Percentiles rank a stretch among this genome's conserved stretches.
Conservation (phyloP, 2,113 vertebrate species). For the Muntiacus muntjak region DNA sequence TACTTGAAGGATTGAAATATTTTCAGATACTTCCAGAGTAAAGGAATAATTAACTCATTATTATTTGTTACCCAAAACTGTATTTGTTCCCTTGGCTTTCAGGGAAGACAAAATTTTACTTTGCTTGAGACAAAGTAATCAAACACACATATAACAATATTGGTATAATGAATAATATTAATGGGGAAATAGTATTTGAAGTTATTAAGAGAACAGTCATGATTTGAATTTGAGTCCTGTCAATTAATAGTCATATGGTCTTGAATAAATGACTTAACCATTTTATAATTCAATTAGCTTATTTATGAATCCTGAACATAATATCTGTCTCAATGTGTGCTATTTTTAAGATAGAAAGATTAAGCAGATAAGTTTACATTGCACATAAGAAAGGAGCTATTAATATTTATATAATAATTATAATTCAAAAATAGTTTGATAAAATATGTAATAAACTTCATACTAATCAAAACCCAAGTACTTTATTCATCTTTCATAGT, state of each 20-base stretch:
- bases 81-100: neutral
- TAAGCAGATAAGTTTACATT: neutral
- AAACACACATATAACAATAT: conserved; percentile 15
- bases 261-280: neutral
- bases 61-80: neutral
- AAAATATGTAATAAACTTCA: neutral
- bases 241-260: neutral
- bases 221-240: neutral
- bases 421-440: neutral
- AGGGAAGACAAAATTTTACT: neutral
- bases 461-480: neutral
- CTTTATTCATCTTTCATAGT: neutral
- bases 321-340: neutral
- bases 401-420: neutral
- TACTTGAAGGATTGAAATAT: conserved; percentile 7
- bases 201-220: neutral
- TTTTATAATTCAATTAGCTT: neutral
- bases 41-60: neutral
- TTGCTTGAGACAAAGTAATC: neutral
- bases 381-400: neutral
- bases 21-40: neutral
- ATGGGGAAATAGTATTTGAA: neutral
- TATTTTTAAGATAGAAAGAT: neutral
- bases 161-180: neutral
- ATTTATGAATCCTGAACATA: neutral